Evolutionary conservation across 2,888 invertebrate species (phyloP), one percentile per base, ranked within the genome.

Genomic region (Noctua comes): DNA sequence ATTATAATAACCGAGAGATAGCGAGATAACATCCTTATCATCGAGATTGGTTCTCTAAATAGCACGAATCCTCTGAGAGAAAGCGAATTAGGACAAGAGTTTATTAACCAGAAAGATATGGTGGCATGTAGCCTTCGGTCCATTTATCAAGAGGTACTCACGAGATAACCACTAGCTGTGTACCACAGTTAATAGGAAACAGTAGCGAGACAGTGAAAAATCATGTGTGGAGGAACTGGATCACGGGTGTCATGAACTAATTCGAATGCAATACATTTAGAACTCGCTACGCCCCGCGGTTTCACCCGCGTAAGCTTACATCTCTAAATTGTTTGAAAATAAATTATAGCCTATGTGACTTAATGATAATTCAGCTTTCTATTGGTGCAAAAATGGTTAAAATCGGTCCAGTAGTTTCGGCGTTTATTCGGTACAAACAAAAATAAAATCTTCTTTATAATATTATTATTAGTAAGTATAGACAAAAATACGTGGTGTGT

Each of bases 71-170:
- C 86, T 87, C 75, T 65, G 83, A 80, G 86, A 77, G 73, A 66
- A 73, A 57, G 59, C 48, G 70, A 91, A 89, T 89, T 90, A 88
- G 88, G 82, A 57, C 86, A 73, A 81, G 77, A 85, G 86, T 89
- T 89, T 91, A 91, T 91, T 90, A 88, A 86, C 86, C 80, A 88
- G 87, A 90, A 89, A 89, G 86, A 89, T 90, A 87, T 75, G 84
- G 85, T 69, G 76, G 72, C 66, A 66, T 76, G 76, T 73, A 73
- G 73, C 76, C 77, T 83, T 77, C 70, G 73, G 73, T 77, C 54
- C 82, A 89, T 90, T 85, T 86, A 90, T 89, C 86, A 88, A 84
- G 80, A 80, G 79, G 64, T 80, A 82, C 85, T 83, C 64, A 77
- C 77, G 65, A 83, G 76, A 77, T 80, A 85, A 79, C 66, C 66